Evolutionary conservation across 2,113 vertebrate genomes (phyloP).

Genomic region (Nesoenas mayeri): DNA sequence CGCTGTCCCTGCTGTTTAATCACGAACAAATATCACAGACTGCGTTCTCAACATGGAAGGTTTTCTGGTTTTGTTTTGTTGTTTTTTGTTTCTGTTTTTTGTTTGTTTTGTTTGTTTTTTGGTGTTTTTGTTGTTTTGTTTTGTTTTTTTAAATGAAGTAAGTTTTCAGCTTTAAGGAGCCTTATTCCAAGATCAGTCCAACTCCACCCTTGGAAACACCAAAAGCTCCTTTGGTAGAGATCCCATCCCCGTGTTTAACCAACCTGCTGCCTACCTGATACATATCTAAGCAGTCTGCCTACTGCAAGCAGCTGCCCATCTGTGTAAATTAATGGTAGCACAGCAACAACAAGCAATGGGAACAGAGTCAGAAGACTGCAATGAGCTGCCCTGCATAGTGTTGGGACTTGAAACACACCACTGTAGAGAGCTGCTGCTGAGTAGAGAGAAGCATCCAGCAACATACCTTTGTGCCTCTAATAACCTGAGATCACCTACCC

Average conservation of each 20-base stretch:
- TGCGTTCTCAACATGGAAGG: rapidly evolving
- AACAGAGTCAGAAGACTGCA: neutral
- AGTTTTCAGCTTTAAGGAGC: neutral
- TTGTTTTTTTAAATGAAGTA: neutral
- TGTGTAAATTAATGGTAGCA: neutral
- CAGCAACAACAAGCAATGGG: rapidly evolving
- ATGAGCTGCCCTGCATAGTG: neutral
- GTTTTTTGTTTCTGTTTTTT: too few relatives aligned
- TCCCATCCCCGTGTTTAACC: neutral
- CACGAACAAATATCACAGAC: neutral
- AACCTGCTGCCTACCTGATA: neutral
- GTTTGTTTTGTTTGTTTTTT: too few relatives aligned
- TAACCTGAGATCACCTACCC: neutral
- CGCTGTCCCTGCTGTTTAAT: neutral
- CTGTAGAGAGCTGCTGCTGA: neutral
- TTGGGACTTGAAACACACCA: neutral
- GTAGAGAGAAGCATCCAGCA: neutral
- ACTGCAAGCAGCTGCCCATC: neutral
- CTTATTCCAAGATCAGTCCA: neutral
- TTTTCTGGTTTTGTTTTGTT: too few relatives aligned
- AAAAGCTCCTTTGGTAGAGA: neutral
- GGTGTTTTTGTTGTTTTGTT: too few relatives aligned
- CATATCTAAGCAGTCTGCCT: neutral
- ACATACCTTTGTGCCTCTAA: neutral
- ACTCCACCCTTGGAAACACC: neutral